phyloP scores from a whole-genome alignment of 2,797 vertebrate genomes.

The Lycodopsis pacificus region DNA sequence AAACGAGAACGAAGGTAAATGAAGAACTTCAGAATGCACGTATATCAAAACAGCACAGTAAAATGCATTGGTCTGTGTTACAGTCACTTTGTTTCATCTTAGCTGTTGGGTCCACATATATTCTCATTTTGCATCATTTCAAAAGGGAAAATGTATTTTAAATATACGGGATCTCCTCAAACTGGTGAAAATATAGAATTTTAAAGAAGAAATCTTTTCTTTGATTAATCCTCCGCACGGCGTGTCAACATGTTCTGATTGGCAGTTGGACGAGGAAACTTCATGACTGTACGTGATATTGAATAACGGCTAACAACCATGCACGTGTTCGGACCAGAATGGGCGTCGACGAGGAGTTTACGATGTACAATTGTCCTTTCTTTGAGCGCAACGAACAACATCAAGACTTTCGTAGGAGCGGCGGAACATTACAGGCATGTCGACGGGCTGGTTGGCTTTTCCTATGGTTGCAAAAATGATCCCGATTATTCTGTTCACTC shows the following conservation, averaged over 20 bases:
- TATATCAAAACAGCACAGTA: constrained; percentile 42
- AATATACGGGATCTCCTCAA: constrained; percentile 71
- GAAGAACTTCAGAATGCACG: neutral
- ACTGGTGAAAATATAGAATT: constrained; percentile 79
- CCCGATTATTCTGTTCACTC: neutral
- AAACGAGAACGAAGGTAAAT: constrained; percentile 29
- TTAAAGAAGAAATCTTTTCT: constrained; percentile 45
- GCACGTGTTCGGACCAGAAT: constrained; percentile 65
- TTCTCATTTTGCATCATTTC: constrained; percentile 34
- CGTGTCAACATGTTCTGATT: constrained; percentile 50
- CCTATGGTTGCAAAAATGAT: neutral
- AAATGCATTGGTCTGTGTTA: constrained; percentile 45
- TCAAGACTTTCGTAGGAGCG: constrained; percentile 52
- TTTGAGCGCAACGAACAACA: constrained; percentile 59
- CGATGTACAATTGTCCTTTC: constrained; percentile 24
- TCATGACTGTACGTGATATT: constrained; percentile 36
- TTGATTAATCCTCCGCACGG: constrained; percentile 48
- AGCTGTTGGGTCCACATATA: constrained; percentile 21
- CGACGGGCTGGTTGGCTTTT: constrained; percentile 30
- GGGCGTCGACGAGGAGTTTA: constrained; percentile 31
- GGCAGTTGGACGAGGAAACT: constrained; percentile 69
- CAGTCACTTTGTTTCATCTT: constrained; percentile 48
- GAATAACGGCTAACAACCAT: constrained; percentile 80
- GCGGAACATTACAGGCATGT: constrained; percentile 51
- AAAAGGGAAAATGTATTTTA: constrained; percentile 54